phyloP scores from a whole-genome alignment of 2,888 invertebrate genomes.

The Malthinus seriepunctatus region DNA sequence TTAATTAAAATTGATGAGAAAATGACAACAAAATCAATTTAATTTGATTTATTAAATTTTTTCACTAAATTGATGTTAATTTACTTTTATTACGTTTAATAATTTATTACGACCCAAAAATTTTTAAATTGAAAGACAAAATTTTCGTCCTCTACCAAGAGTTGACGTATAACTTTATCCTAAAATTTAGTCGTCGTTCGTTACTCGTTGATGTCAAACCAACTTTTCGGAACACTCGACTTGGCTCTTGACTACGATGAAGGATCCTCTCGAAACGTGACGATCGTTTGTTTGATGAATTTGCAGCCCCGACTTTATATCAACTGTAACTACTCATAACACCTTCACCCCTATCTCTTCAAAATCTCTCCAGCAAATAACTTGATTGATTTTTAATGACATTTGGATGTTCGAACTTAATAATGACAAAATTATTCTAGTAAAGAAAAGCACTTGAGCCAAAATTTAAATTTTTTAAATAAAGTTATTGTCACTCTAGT shows the following conservation, averaged over 20 bases:
- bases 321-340: constrained; percentile 26
- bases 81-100: neutral
- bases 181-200: constrained; percentile 37
- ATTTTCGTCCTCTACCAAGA: neutral
- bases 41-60: neutral
- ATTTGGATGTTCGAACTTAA: constrained; percentile 3
- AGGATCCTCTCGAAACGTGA: constrained; percentile 49
- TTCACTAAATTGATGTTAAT: neutral
- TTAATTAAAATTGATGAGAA: neutral
- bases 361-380: neutral
- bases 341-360: constrained; percentile 22
- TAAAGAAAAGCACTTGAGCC: neutral
- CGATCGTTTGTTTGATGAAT: constrained; percentile 51
- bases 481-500: no score
- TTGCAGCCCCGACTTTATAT: constrained; percentile 43
- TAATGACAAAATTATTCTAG: neutral
- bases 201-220: constrained; percentile 22
- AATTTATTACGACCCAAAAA: neutral
- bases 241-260: constrained; percentile 47
- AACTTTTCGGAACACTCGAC: constrained; percentile 43
- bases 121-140: neutral
- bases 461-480: no score
- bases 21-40: constrained; percentile 2
- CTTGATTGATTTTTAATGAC: constrained; percentile 10
- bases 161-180: constrained; percentile 39